Base-by-base conservation (phyloP, 2,113 vertebrate species). In the Malurus cyaneus region DNA sequence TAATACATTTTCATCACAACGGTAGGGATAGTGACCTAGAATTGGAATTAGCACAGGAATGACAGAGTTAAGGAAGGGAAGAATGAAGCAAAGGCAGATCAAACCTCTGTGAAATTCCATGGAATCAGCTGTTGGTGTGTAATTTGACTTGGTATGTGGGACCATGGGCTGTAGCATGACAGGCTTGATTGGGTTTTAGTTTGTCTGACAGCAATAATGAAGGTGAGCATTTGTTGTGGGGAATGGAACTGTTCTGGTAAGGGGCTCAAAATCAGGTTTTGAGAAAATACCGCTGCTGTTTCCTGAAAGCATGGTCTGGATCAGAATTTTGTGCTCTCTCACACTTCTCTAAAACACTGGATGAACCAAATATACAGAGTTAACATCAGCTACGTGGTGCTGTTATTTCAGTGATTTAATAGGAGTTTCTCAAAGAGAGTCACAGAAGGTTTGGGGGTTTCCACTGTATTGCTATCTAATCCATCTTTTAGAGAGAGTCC, bases 51-150 rank as follows among this genome's bases (percentile, higher is more conserved):
- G 26, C 14, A 11, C 2, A 65, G 59, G 59, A 80, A 66, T 62
- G 54, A 41, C 23, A 73, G 62, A 44, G 25, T 34, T 53, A 69
- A 76, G 18, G 44, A 54, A 18, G 25, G 36, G 34, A 29, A 77
- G 7, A 2, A 0, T 54, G 78, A 70, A 29, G 29, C 31, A 61
- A 73, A 69, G 34, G 34, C 20, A 20, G 24, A 10, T 47, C 32
- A 64, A 52, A 67, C 19, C 11, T 57, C 39, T 32, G 28, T 14
- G 32, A 77, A 80, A 73, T 70, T 69, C 59, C 50, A n/a, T 10
- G 9, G 14, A 89, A 42, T 71, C 1, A 3, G 39, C n/a, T 3
- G 0, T 15, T 77, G 41, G 34, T 6, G 1, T 20, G 6, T 25
- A 16, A 41, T 46, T 70, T 50, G 32, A 41, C 12, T 5, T 62